phyloP scores from a whole-genome alignment of 2,113 vertebrate species.

The Thamnophis sirtalis region DNA sequence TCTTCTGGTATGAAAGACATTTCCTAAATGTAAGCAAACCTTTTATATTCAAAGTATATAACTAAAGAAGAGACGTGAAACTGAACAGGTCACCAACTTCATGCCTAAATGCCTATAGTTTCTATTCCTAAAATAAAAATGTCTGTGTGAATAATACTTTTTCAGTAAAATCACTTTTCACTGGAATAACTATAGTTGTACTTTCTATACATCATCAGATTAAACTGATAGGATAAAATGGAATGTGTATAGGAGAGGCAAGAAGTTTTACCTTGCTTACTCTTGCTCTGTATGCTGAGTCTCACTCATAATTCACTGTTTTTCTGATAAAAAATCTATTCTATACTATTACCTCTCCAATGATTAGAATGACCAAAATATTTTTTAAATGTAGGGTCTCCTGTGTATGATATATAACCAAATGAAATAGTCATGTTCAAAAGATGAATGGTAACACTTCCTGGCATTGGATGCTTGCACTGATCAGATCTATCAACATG shows the following conservation, averaged over 20 bases:
- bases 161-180: conserved; percentile 1
- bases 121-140: not conserved
- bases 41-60: not conserved
- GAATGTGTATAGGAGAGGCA: not conserved
- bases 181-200: not conserved
- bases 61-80: not conserved
- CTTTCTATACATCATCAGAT: not conserved
- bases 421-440: not conserved
- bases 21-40: not conserved
- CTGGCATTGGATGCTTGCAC: not conserved
- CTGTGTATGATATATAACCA: not conserved
- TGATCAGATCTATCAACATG: not conserved
- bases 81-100: not conserved
- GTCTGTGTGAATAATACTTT: conserved; percentile 12
- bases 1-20: not conserved
- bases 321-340: not conserved
- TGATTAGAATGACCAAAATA: not conserved
- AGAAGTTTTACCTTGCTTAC: not conserved
- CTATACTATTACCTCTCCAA: not conserved
- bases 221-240: not conserved
- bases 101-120: not conserved
- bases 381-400: not conserved
- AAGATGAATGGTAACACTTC: not conserved
- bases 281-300: not conserved
- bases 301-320: not conserved